Conservation (phyloP, 2,113 vertebrate species). For the Lampris incognitus region DNA sequence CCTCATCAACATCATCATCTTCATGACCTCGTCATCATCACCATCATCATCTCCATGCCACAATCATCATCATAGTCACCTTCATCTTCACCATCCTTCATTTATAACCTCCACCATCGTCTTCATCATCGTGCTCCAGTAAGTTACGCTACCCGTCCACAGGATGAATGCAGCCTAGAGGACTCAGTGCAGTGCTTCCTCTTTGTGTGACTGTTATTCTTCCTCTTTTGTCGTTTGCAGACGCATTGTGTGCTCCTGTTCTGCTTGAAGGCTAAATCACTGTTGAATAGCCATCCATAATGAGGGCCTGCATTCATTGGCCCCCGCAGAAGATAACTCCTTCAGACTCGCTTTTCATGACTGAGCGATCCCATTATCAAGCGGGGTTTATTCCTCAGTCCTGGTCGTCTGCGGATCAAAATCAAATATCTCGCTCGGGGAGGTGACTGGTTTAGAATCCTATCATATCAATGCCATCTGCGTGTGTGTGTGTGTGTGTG, state of each 20-base stretch:
- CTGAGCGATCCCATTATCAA: conserved; percentile 69
- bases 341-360: conserved; percentile 69
- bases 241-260: conserved; percentile 55
- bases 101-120: not conserved
- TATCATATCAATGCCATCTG: conserved; percentile 9
- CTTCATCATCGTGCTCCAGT: conserved; percentile 38
- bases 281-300: conserved; percentile 62
- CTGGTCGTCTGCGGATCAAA: conserved; percentile 57
- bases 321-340: conserved; percentile 53
- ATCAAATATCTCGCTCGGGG: conserved; percentile 64
- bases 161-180: conserved; percentile 29
- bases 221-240: conserved; percentile 52
- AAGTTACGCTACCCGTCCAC: conserved; percentile 33
- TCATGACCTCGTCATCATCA: not conserved
- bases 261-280: conserved; percentile 61
- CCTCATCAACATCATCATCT: not conserved
- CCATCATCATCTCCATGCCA: not conserved
- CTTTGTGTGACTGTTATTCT: conserved; percentile 57
- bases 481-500: conserved; percentile 3
- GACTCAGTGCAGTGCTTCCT: conserved; percentile 31
- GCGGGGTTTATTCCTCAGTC: conserved; percentile 55
- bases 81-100: not conserved
- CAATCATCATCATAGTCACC: conserved; percentile 5
- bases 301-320: conserved; percentile 60
- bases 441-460: conserved; percentile 33